Evolutionary conservation across 2,113 vertebrate genomes (phyloP).

Genomic region (Ciconia stormi): DNA sequence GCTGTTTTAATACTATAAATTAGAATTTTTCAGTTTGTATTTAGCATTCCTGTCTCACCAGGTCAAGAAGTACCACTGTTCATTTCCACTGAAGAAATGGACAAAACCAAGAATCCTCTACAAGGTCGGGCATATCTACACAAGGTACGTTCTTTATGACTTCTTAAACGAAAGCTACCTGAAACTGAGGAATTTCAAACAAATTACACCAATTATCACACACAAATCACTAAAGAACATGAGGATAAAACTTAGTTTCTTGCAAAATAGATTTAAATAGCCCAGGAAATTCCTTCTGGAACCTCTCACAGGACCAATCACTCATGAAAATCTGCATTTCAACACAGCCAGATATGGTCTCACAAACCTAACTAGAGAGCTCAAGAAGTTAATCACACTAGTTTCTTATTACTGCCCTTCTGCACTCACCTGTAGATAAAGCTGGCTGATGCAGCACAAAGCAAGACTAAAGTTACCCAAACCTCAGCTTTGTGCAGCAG

Average conservation of each 20-base stretch:
- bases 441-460: not conserved
- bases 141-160: not conserved
- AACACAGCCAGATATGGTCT: not conserved
- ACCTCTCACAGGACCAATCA: not conserved
- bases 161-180: not conserved
- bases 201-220: not conserved
- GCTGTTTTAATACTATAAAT: not conserved
- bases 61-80: not conserved
- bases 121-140: not conserved
- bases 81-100: not conserved
- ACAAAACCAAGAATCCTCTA: not conserved
- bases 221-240: not conserved
- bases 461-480: not conserved
- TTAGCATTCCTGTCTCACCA: not conserved
- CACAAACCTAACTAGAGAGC: not conserved
- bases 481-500: not conserved
- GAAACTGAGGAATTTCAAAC: not conserved
- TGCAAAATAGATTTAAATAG: not conserved
- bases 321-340: not conserved
- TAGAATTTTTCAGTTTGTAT: not conserved
- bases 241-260: not conserved
- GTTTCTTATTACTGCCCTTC: not conserved
- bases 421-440: not conserved
- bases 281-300: not conserved
- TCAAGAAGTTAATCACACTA: not conserved